These are phyloP conservation scores for Lycodopsis pacificus DNA, from an alignment of 2,797 vertebrate species.

Conservation along the genomic window DNA sequence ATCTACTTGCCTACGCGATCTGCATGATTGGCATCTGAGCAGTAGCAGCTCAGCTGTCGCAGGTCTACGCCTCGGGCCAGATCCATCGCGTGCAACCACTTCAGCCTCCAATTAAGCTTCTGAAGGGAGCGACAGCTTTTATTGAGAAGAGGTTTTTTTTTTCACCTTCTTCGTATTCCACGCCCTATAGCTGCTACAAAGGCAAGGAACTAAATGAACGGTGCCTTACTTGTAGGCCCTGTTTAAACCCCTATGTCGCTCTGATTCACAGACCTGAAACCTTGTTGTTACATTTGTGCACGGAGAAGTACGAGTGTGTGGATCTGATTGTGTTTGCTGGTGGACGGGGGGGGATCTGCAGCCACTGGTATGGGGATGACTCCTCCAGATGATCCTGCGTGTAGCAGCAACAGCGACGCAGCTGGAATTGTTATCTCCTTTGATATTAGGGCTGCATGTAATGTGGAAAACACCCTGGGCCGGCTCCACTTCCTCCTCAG, in stretches of 20 bases:
- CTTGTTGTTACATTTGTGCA: conserved; percentile 5
- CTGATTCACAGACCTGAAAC: neutral
- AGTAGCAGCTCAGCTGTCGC: conserved; percentile 60
- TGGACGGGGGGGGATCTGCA: neutral
- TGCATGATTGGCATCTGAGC: conserved; percentile 55
- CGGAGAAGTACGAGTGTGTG: conserved; percentile 16
- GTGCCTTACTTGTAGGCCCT: neutral
- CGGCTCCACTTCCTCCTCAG: conserved; percentile 80
- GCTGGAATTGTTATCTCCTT: conserved; percentile 86
- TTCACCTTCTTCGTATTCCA: conserved; percentile 33
- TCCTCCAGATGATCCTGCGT: conserved; percentile 83
- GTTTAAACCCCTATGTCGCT: conserved; percentile 1
- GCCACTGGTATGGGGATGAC: conserved; percentile 60
- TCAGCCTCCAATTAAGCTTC: conserved; percentile 82
- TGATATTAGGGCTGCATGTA: conserved; percentile 81
- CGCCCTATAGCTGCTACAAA: conserved; percentile 39
- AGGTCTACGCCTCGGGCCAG: conserved; percentile 71
- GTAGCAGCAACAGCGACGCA: conserved; percentile 76
- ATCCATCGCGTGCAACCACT: conserved; percentile 77
- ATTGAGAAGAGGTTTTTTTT: conserved; percentile 66
- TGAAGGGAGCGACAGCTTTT: conserved; percentile 75
- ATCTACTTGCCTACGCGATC: conserved; percentile 41
- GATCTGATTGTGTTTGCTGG: conserved; percentile 26
- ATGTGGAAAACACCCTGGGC: conserved; percentile 84
- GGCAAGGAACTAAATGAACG: conserved; percentile 33